Conservation (phyloP, 64 coral and sea anemone genomes). For the Acropora tenuis region DNA sequence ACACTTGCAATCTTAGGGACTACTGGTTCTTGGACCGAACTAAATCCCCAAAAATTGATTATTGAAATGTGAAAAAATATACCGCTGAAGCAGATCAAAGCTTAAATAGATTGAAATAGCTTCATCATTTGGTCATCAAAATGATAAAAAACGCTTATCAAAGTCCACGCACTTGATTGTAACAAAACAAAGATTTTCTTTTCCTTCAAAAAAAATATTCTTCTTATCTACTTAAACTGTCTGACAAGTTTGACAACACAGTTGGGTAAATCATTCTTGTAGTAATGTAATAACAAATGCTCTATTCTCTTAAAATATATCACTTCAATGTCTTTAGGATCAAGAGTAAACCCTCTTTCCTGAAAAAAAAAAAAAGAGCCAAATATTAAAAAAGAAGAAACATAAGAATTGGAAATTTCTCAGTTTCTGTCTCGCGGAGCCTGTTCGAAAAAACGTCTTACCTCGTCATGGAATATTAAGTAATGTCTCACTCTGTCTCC, state of each 20-base stretch:
- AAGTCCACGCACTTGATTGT: too few species aligned
- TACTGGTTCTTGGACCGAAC: too few species aligned
- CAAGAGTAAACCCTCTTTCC: slow-evolving; percentile 6
- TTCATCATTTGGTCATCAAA: too few species aligned
- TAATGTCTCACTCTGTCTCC: slow-evolving; percentile 41
- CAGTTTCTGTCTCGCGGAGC: too few species aligned
- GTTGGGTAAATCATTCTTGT: neutral
- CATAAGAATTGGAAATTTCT: too few species aligned
- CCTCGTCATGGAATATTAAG: slow-evolving; percentile 27
- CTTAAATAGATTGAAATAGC: too few species aligned
- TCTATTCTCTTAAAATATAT: neutral
- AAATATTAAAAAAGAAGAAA: neutral
- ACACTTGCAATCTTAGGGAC: too few species aligned
- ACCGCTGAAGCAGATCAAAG: too few species aligned
- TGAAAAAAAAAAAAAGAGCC: neutral
- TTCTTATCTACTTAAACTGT: neutral
- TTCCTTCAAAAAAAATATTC: neutral
- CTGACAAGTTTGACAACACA: neutral
- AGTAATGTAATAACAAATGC: neutral
- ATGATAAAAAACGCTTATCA: too few species aligned
- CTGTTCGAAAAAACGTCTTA: neutral
- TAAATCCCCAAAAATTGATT: too few species aligned
- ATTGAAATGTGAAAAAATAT: too few species aligned
- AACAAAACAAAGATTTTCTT: too few species aligned
- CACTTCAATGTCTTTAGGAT: neutral